phyloP scores from a whole-genome alignment of 2,888 invertebrate genomes.

The Netelia inedita region DNA sequence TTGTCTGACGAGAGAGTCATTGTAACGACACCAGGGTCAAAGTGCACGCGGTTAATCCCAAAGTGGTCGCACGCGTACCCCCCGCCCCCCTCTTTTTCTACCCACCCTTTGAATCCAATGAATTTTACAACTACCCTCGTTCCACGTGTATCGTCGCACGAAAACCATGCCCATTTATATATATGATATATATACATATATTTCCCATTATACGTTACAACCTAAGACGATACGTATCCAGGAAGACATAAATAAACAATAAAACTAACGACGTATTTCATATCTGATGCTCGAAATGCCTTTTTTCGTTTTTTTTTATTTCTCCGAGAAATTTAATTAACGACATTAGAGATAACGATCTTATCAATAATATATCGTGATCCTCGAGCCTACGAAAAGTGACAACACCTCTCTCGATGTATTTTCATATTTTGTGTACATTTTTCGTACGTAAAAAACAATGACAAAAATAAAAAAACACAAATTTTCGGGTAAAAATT shows the following conservation, averaged over 20 bases:
- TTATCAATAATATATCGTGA: background rate
- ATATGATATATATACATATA: background rate
- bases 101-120: constrained; percentile 25
- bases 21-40: constrained; percentile 31
- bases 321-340: constrained; percentile 17
- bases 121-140: constrained; percentile 58
- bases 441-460: too few relatives aligned
- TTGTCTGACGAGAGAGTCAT: constrained; percentile 10
- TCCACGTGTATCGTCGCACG: constrained; percentile 13
- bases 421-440: too few relatives aligned
- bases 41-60: constrained; percentile 65
- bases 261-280: background rate
- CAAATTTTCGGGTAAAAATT: too few relatives aligned
- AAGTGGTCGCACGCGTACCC: constrained; percentile 61
- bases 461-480: too few relatives aligned
- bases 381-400: too few relatives aligned
- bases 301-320: too few relatives aligned
- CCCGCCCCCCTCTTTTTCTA: constrained; percentile 1
- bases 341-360: constrained; percentile 23
- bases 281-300: constrained; percentile 22
- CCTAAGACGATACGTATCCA: constrained; percentile 8
- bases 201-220: constrained; percentile 6
- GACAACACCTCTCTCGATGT: too few relatives aligned
- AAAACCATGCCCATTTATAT: background rate
- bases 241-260: constrained; percentile 11